Conservation (phyloP, 1,140 invertebrate species). For the Pseudomyrmex dendroicus region DNA sequence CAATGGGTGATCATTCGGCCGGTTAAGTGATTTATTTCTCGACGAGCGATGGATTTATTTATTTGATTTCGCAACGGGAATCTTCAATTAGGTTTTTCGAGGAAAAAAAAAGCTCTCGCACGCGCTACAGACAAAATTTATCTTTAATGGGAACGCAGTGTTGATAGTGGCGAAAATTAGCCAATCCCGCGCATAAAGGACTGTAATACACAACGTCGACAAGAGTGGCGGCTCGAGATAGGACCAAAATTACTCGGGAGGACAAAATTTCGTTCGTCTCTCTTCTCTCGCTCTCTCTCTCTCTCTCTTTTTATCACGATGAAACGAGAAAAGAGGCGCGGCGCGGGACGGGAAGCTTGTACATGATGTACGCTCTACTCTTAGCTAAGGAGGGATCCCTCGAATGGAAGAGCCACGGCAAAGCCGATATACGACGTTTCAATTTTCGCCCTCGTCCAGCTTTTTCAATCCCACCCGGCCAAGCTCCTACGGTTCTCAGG, state of each 20-base stretch:
- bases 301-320: constrained; percentile 23
- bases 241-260: constrained; percentile 67
- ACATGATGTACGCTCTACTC: constrained; percentile 57
- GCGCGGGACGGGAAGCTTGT: constrained; percentile 35
- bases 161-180: constrained; percentile 48
- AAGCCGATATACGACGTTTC: constrained; percentile 78
- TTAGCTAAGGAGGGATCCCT: constrained; percentile 59
- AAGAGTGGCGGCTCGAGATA: constrained; percentile 68
- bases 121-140: constrained; percentile 6
- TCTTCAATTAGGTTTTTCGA: not conserved
- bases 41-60: not conserved
- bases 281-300: not conserved
- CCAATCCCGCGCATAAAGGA: constrained; percentile 58
- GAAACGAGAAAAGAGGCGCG: constrained; percentile 16
- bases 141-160: constrained; percentile 23
- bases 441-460: constrained; percentile 76
- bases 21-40: not conserved
- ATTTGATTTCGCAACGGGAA: not conserved
- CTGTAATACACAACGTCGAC: constrained; percentile 46
- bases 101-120: not conserved
- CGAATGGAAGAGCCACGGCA: constrained; percentile 54
- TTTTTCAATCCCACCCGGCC: constrained; percentile 63
- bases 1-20: not conserved
- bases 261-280: constrained; percentile 61
- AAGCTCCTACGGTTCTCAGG: constrained; percentile 59